A percentile compares a stretch with the other conserved stretches of the same genome.
Evolutionary conservation across 2,888 invertebrate genomes (phyloP).

Genomic region (Tiphia femorata): DNA sequence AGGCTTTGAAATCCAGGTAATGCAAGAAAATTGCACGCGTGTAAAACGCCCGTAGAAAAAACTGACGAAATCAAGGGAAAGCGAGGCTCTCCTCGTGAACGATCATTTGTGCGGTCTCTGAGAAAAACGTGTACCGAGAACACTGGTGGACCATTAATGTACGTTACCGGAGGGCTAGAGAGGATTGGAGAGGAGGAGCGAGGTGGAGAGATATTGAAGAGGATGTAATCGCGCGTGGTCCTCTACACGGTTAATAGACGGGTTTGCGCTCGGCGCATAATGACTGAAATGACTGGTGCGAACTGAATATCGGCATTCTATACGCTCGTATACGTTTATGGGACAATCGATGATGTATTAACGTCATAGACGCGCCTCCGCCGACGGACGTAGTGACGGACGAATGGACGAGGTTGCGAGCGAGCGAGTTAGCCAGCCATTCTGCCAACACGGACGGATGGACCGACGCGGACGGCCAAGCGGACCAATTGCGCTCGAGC

Average conservation of each 20-base stretch:
- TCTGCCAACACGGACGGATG: too few species aligned
- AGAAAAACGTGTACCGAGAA: too few species aligned
- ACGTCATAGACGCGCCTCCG: conserved; percentile 42
- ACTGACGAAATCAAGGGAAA: too few species aligned
- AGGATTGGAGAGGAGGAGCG: not conserved
- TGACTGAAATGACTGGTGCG: conserved; percentile 48
- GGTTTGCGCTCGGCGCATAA: conserved; percentile 39
- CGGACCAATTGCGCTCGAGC: conserved; percentile 21
- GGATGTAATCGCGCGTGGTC: conserved; percentile 22
- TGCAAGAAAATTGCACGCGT: too few species aligned
- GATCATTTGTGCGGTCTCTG: too few species aligned
- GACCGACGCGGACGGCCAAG: too few species aligned
- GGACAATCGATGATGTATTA: conserved; percentile 58
- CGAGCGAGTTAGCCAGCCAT: not conserved
- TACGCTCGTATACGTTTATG: conserved; percentile 38
- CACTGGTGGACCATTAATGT: too few species aligned
- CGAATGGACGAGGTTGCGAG: conserved; percentile 2
- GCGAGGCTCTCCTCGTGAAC: too few species aligned
- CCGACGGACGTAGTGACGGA: conserved; percentile 12
- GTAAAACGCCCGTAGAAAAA: too few species aligned
- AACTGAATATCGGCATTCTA: conserved; percentile 43
- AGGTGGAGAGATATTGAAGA: not conserved
- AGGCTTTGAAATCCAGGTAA: too few species aligned
- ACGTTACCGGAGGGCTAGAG: not conserved
- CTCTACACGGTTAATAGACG: conserved; percentile 33